Base-by-base conservation (phyloP, 2,113 vertebrate species). In the Serilophus lunatus region DNA sequence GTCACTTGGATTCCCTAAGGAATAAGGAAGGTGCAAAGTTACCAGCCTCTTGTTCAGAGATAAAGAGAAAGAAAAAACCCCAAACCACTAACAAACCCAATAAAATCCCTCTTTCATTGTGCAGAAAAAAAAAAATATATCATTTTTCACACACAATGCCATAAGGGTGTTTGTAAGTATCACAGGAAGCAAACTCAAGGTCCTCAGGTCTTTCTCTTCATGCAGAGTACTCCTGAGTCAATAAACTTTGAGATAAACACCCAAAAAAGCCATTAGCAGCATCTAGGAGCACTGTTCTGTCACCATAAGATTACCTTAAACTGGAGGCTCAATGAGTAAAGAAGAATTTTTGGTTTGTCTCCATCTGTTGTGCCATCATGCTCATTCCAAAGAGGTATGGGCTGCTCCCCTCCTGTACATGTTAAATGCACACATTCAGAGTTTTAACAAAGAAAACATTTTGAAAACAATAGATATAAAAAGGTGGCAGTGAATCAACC, bases 361-460 rank as follows among this genome's bases (percentile, higher is more conserved):
- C 99, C 99, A 92, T 99, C 99, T 18, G 99, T 97, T 29, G 99
- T 98, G 57, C 98, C 98, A 93, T 99, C 99, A 4, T 99, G 98
- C 95, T 99, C 99, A 44, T 99, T 99, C 99, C 99, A 99, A 44
- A 99, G 98, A 50, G 99, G 99, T 96, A 99, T 99, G 56, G 99
- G 99, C 78, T 99, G 99, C 80, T 99, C 99, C 42, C 98, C 99
- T 90, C 99, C 99, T 99, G 96, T 12, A 79, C 13, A 95, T 16
- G 66, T 64, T 33, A 92, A 84, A 83, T 25, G 86, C 3, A 60
- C 29, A 56, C 24, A 29, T 29, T 63, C 42, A 95, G 35, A 44
- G 16, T 64, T 82, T 86, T 64, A 84, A n/a, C 24, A 57, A 28
- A 77, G 31, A 72, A 60, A 80, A 24, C 7, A 54, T 50, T 86